These are phyloP conservation scores for Druon quercuslanigerum DNA, from an alignment of 1,140 invertebrate species.

Conservation along the genomic window DNA sequence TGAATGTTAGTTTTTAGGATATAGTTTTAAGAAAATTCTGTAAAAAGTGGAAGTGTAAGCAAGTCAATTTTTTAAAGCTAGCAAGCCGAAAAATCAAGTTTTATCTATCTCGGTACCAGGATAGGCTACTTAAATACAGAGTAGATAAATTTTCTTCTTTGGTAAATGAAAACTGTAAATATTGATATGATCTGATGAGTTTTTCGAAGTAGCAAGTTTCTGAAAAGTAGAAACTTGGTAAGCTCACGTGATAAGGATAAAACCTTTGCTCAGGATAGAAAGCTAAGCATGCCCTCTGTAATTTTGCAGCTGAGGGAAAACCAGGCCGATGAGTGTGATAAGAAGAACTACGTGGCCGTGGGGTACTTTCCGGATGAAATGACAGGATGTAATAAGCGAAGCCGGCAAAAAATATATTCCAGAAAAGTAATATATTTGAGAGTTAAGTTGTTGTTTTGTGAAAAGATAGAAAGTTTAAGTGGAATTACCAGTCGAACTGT, in stretches of 20 bases:
- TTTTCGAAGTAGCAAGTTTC: background rate
- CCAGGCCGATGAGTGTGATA: constrained; percentile 17
- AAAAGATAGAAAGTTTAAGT: background rate
- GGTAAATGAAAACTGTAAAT: too few species aligned
- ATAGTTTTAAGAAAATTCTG: too few species aligned
- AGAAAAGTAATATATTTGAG: background rate
- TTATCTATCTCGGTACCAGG: too few species aligned
- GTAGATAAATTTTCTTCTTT: too few species aligned
- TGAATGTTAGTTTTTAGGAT: too few species aligned
- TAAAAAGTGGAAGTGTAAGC: too few species aligned
- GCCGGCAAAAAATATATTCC: background rate
- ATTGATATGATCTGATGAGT: background rate
- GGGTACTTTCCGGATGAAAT: constrained; percentile 2
- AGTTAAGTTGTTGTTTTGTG: background rate
- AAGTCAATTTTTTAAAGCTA: too few species aligned
- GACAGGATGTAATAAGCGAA: constrained; percentile 1
- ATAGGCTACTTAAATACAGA: too few species aligned
- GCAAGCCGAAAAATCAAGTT: too few species aligned
- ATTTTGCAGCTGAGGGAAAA: constrained; percentile 15
- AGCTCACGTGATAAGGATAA: constrained; percentile 11
- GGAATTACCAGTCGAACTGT: background rate
- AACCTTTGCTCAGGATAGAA: constrained; percentile 1
- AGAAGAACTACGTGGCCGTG: background rate
- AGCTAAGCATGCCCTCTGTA: background rate
- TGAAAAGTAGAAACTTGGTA: background rate